Evolutionary conservation across 2,113 vertebrate genomes (phyloP), one percentile per base, ranked within the genome.

Genomic region (Pseudorhombus dupliciocellatus): DNA sequence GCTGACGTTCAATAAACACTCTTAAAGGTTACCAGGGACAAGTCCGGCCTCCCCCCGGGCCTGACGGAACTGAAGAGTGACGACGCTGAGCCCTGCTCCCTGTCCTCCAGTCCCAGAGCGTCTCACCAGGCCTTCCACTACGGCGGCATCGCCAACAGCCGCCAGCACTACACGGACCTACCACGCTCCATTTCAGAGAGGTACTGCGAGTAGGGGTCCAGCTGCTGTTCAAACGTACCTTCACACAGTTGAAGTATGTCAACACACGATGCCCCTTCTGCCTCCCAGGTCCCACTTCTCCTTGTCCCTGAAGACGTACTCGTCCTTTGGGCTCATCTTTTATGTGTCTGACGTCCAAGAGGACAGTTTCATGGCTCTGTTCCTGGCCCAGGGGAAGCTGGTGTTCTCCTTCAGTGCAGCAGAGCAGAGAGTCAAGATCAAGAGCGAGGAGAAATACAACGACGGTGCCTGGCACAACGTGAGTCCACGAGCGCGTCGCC

Each of bases 401-500:
- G 64, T 96, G 50, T 97, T 94, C 83, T 94, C 94, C 75, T 98
- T 98, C 86, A 96, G 95, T 30, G 88, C 92, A 1, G 95, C 84
- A 34, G 90, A 93, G n/a, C 92, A 94, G 66, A 94, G 93, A 76
- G 87, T 99, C 85, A 95, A 93, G 88, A 94, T 99, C 81, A 94
- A 79, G 89, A 97, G 93, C 72, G 92, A 93, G 62, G 93, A 96
- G 71, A 96, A 94, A 73, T 96, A 96, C 85, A 97, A 96, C 21
- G 94, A 98, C 53, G 96, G 95, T 15, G 66, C 78, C 10, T 99
- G 97, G 97, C 97, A 99, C 76, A 93, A 95, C 60, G 97, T 98
- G 93, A 94, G 96, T 78, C 44, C 7, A 20, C 57, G 22, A 44
- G 34, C 15, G 55, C 44, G n/a, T 20, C 24, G 30, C 0, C 52